Evolutionary conservation across 1,140 invertebrate species (phyloP).

Genomic region (Aleiodes sp.): DNA sequence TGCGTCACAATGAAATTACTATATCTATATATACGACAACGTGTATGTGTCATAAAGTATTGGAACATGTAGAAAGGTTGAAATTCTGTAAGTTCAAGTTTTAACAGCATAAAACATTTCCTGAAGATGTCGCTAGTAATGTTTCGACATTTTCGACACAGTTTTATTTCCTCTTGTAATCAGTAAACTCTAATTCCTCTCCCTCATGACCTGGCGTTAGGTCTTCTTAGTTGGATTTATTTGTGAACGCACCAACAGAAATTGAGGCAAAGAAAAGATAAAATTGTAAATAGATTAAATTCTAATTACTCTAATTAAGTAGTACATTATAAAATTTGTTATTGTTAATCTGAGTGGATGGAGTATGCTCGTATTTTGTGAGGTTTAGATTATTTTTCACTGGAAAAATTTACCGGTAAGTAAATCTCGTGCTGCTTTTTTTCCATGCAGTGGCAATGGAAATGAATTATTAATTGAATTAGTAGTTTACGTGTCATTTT

Average conservation of each 20-base stretch:
- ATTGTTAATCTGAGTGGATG: background rate
- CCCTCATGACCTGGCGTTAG: too few species aligned
- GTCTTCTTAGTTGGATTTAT: background rate
- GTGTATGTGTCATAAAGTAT: too few species aligned
- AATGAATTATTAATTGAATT: constrained; percentile 11
- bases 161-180: too few species aligned
- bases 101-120: too few species aligned
- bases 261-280: background rate
- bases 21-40: constrained; percentile 1
- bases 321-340: background rate
- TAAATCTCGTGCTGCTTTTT: background rate
- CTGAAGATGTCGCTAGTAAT: too few species aligned
- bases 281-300: background rate
- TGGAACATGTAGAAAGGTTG: too few species aligned
- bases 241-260: background rate
- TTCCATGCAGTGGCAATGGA: background rate
- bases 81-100: too few species aligned
- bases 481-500: constrained; percentile 2
- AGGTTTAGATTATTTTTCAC: background rate
- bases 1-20: constrained; percentile 41
- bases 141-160: too few species aligned
- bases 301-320: background rate
- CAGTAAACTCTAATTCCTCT: too few species aligned
- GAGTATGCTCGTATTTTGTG: background rate
- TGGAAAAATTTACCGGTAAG: background rate